phyloP scores from a whole-genome alignment of 2,113 vertebrate species.

The Anoura caudifer region DNA sequence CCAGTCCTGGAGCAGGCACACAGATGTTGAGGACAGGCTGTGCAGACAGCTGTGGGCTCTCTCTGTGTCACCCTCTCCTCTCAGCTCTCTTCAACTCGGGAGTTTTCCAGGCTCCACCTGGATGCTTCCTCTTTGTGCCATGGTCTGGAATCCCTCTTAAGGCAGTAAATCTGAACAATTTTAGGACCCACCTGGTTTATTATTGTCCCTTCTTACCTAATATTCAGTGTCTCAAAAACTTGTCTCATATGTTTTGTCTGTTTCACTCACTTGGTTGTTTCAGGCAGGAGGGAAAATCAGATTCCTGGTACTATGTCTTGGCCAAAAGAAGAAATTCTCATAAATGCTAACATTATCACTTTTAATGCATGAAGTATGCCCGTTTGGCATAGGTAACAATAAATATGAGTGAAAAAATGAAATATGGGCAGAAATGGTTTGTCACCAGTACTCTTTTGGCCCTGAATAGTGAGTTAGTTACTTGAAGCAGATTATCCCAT shows the following conservation, averaged over 20 bases:
- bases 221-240: neutral
- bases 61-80: neutral
- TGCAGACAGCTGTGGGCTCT: neutral
- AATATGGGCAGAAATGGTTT: neutral
- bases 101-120: neutral
- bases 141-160: neutral
- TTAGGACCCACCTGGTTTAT: neutral
- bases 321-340: neutral
- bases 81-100: neutral
- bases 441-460: neutral
- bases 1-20: rapidly evolving
- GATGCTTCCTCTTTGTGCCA: rapidly evolving
- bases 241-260: neutral
- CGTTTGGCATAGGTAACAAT: neutral
- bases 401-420: neutral
- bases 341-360: neutral
- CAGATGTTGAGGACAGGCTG: neutral
- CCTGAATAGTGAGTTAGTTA: neutral
- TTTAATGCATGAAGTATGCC: neutral
- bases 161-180: neutral
- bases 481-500: neutral
- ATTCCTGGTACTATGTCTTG: neutral
- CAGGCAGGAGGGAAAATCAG: neutral
- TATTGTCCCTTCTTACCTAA: neutral
- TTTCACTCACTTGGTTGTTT: neutral